Percentiles rank a stretch among this genome's conserved stretches.
These are phyloP conservation scores for Flexamia atlantica DNA, from an alignment of 2,888 invertebrate species.

Conservation along the genomic window DNA sequence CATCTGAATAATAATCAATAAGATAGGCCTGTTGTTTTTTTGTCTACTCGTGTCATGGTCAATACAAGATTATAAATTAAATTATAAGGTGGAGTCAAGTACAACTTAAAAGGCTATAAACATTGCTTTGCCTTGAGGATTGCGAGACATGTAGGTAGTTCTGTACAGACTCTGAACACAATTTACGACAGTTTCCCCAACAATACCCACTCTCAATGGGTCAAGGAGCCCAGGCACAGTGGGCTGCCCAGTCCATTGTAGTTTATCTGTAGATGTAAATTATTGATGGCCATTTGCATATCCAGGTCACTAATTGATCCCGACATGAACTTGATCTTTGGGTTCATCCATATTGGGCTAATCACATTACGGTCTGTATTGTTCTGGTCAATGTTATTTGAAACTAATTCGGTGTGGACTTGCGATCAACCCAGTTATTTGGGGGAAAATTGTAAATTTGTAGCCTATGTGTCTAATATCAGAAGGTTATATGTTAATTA, in stretches of 20 bases:
- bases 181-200: conserved; percentile 14
- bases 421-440: too few relatives aligned
- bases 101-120: neutral
- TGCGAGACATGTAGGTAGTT: neutral
- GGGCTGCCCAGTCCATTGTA: conserved; percentile 5
- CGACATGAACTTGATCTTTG: neutral
- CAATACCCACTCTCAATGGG: conserved; percentile 18
- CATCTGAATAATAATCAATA: too few relatives aligned
- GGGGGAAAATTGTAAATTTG: too few relatives aligned
- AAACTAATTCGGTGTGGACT: neutral
- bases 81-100: too few relatives aligned
- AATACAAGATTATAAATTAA: too few relatives aligned
- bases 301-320: conserved; percentile 12
- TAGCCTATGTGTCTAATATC: too few relatives aligned
- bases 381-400: neutral
- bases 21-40: too few relatives aligned
- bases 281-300: neutral
- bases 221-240: conserved; percentile 4
- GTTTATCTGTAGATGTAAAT: conserved; percentile 46
- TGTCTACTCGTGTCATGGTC: too few relatives aligned
- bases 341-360: neutral
- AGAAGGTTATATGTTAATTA: too few relatives aligned
- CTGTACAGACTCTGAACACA: neutral
- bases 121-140: neutral
- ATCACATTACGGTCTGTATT: neutral